phyloP scores from a whole-genome alignment of 2,113 vertebrate genomes.

The Xenotilapia leptura region DNA sequence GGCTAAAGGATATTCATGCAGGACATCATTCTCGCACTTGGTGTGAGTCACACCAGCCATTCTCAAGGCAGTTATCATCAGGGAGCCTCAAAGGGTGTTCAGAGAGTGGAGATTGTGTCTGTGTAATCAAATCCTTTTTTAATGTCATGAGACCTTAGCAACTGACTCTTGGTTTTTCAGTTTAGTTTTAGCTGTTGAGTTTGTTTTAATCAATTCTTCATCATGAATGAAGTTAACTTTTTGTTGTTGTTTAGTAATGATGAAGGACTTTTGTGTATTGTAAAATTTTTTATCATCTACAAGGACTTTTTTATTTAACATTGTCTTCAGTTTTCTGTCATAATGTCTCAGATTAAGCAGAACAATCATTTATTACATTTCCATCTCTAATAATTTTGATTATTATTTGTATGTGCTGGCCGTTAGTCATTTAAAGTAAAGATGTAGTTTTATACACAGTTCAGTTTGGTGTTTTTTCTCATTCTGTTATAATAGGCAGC shows the following conservation, averaged over 20 bases:
- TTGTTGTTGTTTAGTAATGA: background rate
- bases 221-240: background rate
- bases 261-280: background rate
- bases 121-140: conserved; percentile 41
- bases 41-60: conserved; percentile 42
- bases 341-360: background rate
- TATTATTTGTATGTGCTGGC: background rate
- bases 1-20: conserved; percentile 64
- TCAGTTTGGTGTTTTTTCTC: background rate
- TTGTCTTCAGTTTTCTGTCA: background rate
- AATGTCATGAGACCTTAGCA: conserved; percentile 13
- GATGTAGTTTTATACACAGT: background rate
- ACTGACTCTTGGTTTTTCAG: background rate
- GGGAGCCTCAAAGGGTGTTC: conserved; percentile 35
- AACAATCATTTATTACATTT: background rate
- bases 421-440: background rate
- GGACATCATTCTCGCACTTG: conserved; percentile 50
- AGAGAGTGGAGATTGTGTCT: conserved; percentile 38
- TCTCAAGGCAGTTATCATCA: conserved; percentile 19
- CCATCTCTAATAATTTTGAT: background rate
- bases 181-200: background rate
- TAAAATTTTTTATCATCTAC: background rate
- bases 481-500: background rate
- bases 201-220: conserved; percentile 20
- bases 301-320: background rate